Conservation (phyloP, 2,797 vertebrate genomes). For the Erithacus rubecula region DNA sequence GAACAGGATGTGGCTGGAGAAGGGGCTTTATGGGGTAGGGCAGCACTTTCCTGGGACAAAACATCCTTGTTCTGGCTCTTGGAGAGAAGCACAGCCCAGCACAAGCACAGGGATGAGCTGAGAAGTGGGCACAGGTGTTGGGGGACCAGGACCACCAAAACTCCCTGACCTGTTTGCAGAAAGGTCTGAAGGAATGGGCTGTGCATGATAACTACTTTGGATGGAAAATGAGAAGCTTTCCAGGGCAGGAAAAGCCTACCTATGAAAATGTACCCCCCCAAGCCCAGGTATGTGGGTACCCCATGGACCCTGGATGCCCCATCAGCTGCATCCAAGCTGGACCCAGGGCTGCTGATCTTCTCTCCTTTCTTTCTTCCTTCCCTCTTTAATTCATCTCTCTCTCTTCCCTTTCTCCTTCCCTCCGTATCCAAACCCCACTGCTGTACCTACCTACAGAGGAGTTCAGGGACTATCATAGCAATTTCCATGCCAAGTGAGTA, state of each 20-base stretch:
- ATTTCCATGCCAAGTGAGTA: not conserved
- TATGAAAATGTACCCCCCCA: not conserved
- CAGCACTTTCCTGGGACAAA: not conserved
- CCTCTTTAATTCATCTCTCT: not conserved
- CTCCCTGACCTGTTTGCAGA: not conserved
- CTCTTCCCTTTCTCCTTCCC: not conserved
- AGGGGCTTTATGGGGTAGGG: not conserved
- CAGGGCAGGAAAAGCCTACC: not conserved
- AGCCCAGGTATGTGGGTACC: not conserved
- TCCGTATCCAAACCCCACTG: not conserved
- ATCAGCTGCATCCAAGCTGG: not conserved
- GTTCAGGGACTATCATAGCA: accelerated
- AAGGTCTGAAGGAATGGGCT: not conserved
- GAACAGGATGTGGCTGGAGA: not conserved
- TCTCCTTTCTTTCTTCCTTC: not conserved
- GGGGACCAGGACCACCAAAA: not conserved
- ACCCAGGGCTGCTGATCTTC: not conserved
- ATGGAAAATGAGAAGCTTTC: not conserved
- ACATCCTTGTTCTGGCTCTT: not conserved
- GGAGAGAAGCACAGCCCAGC: not conserved
- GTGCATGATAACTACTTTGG: not conserved
- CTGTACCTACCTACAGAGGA: not conserved
- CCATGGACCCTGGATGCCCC: not conserved
- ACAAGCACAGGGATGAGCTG: not conserved
- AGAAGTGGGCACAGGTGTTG: too few relatives aligned